Percentiles rank a stretch among this genome's conserved stretches.
These are phyloP conservation scores for Saxicola maurus DNA, from an alignment of 2,797 vertebrate genomes.

Conservation along the genomic window DNA sequence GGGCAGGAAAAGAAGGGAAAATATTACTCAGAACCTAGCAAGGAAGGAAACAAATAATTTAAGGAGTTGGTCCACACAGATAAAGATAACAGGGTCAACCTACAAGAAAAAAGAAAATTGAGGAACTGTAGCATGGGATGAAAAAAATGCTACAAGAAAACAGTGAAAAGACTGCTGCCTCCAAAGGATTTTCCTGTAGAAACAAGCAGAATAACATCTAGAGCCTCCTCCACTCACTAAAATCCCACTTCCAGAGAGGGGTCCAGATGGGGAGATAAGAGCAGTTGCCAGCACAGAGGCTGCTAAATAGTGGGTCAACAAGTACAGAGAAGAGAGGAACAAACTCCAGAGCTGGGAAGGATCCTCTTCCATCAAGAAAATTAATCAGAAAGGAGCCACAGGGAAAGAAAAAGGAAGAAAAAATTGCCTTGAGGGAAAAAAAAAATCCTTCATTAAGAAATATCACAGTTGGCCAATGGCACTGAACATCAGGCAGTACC, in stretches of 20 bases:
- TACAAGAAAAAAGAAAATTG: not conserved
- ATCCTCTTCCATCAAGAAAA: not conserved
- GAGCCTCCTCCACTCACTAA: not conserved
- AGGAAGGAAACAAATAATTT: not conserved
- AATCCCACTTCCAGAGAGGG: not conserved
- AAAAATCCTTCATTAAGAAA: constrained; percentile 47
- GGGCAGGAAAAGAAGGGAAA: not conserved
- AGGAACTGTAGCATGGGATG: not conserved
- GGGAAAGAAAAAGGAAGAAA: constrained; percentile 8
- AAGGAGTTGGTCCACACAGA: not conserved
- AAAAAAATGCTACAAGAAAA: not conserved
- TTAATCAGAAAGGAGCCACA: constrained; percentile 3
- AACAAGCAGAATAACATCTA: not conserved
- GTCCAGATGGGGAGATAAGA: not conserved
- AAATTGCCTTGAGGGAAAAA: not conserved
- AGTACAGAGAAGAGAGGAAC: not conserved
- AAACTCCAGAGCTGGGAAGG: not conserved
- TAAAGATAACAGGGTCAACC: not conserved
- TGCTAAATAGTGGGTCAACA: not conserved
- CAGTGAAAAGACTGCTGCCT: not conserved
- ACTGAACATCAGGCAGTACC: constrained; percentile 3
- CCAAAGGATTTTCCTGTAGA: not conserved
- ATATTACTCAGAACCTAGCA: not conserved
- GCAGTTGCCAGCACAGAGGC: not conserved
- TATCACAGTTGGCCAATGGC: not conserved